Base-by-base conservation (phyloP, 37 sponge, comb jelly and placozoan genomes). In the Chondrosia reniformis region DNA sequence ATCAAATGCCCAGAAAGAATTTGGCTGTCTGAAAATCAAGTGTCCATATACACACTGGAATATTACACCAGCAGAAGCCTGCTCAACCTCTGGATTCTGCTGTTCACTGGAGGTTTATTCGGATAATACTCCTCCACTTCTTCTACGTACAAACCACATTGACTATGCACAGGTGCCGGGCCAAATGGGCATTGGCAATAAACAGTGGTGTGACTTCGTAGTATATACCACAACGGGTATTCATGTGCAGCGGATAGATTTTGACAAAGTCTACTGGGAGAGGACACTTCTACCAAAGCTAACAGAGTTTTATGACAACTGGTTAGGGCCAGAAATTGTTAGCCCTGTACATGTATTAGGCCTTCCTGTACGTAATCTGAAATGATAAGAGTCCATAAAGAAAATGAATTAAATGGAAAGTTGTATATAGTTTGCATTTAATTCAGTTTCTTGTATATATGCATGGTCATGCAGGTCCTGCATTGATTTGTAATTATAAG, bases 1-100 rank as follows among this genome's bases (percentile, higher is more conserved):
- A 15, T 81, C 78, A 40, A 49, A 49, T 49, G 25, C 13, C 31
- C 9, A 42, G 4, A 52, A 81, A 17, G 79, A 61, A 45, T 86
- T 81, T 71, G 87, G 81, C 21, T 87, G 81, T 49, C 32, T 71
- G 12, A 79, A 55, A 63, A 42, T 80, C 21, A 85, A 85, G 21
- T 85, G 86, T 21, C 86, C 80, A 73, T 85, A 65, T 43, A 36
- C 76, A 54, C 75, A 59, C 17, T 45, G 67, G 42, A 33, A 79
- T 71, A 43, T 74, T 21, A 46, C 43, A 49, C 80, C 80, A 40
- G 1, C 15, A 22, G 80, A 79, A 63, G 86, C 86, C n/a, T 75
- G 76, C 63, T 8, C 41, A 21, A 44, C 62, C 12, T 17, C 42
- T 24, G 66, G 67, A 21, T 79, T 85, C 67, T 85, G 63, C 45